Percentiles rank a stretch among this genome's conserved stretches.
Evolutionary conservation across 2,113 vertebrate genomes (phyloP).

Genomic region (Apaloderma vittatum): DNA sequence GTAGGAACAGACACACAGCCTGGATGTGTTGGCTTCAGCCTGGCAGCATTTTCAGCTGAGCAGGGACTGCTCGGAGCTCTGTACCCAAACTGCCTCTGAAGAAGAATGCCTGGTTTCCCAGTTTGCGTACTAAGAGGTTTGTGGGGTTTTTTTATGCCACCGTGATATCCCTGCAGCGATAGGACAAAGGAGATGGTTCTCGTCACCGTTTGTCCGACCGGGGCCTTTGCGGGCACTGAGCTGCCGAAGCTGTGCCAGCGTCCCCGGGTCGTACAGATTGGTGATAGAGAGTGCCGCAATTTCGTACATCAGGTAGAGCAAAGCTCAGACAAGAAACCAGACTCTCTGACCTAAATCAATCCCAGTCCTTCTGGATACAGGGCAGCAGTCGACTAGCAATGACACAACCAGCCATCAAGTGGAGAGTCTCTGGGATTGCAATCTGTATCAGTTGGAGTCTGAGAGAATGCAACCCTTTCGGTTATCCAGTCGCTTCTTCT

Average conservation of each 20-base stretch:
- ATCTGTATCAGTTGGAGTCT: constrained; percentile 73
- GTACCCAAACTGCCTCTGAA: constrained; percentile 61
- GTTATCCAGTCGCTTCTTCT: constrained; percentile 57
- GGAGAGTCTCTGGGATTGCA: constrained; percentile 80
- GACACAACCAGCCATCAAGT: constrained; percentile 84
- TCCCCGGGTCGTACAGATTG: constrained; percentile 40
- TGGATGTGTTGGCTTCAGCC: constrained; percentile 76
- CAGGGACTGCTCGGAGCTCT: constrained; percentile 74
- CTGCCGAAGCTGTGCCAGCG: constrained; percentile 43
- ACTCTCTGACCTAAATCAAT: constrained; percentile 85
- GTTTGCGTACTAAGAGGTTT: background rate
- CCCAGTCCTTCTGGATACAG: constrained; percentile 83
- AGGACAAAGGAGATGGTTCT: constrained; percentile 73
- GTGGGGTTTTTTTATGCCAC: constrained; percentile 11
- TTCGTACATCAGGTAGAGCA: constrained; percentile 70
- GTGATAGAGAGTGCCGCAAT: constrained; percentile 43
- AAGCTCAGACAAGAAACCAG: constrained; percentile 76
- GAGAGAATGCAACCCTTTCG: constrained; percentile 69
- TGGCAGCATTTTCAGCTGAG: constrained; percentile 75
- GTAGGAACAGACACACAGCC: constrained; percentile 72
- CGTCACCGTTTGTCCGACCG: constrained; percentile 35
- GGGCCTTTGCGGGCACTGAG: constrained; percentile 74
- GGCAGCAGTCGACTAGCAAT: constrained; percentile 80
- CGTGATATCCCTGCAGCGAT: constrained; percentile 70
- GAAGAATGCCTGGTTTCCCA: constrained; percentile 68